A percentile compares a stretch with the other conserved stretches of the same genome.
These are phyloP conservation scores for Daboia siamensis DNA, from an alignment of 2,113 vertebrate species.

Conservation along the genomic window DNA sequence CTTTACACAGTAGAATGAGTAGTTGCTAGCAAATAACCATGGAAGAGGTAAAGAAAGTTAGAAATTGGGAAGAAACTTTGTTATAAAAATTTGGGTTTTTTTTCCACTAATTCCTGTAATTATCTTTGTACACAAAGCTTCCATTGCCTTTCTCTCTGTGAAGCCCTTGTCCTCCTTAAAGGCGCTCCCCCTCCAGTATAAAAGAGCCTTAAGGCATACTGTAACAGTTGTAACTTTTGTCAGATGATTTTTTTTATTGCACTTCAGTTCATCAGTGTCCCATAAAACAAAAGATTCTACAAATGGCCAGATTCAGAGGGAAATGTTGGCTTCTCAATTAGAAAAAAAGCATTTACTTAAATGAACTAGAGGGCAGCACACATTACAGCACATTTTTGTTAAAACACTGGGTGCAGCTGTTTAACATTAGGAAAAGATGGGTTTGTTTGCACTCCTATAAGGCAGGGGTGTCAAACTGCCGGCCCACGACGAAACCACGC, in stretches of 20 bases:
- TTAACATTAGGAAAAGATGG: neutral
- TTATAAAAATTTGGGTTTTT: neutral
- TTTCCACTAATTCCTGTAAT: neutral
- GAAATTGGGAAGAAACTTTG: too few species aligned
- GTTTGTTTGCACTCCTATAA: neutral
- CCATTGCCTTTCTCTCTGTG: neutral
- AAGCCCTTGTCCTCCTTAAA: neutral
- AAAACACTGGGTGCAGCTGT: neutral
- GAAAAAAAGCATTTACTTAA: neutral
- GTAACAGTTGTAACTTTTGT: neutral
- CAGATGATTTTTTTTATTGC: neutral
- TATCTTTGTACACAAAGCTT: neutral
- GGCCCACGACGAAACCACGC: too few species aligned
- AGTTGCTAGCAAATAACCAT: too few species aligned
- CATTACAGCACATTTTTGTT: neutral
- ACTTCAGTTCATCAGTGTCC: neutral
- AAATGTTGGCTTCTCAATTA: neutral
- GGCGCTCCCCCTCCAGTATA: neutral
- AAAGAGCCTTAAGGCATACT: neutral
- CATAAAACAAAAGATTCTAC: neutral
- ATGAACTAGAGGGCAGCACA: neutral
- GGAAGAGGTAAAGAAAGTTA: too few species aligned
- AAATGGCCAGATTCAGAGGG: neutral
- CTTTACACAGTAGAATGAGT: too few species aligned
- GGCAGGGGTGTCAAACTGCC: neutral